These are phyloP conservation scores for Eilema caniola DNA, from an alignment of 2,888 invertebrate genomes.

Conservation along the genomic window DNA sequence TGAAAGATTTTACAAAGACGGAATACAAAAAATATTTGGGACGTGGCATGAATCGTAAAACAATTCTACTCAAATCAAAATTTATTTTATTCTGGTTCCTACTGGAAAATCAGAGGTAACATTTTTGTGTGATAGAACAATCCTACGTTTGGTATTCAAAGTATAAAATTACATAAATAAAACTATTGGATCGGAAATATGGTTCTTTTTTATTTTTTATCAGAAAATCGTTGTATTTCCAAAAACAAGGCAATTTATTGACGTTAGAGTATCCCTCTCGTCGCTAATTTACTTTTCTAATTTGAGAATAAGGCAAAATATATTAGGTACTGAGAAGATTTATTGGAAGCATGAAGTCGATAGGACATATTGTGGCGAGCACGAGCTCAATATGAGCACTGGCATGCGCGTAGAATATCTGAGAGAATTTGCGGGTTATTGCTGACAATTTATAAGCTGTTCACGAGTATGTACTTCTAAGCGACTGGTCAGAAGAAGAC, in stretches of 20 bases:
- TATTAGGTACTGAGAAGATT: conserved; percentile 1
- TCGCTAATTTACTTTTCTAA: not conserved
- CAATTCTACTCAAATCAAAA: conserved; percentile 26
- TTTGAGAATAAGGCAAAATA: not conserved
- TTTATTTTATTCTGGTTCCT: conserved; percentile 30
- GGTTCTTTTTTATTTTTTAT: not conserved
- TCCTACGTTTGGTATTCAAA: not conserved
- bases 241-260: conserved; percentile 1
- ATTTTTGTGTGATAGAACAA: not conserved
- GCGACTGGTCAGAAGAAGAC: not conserved
- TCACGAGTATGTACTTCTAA: not conserved
- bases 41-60: conserved; percentile 38
- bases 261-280: not conserved
- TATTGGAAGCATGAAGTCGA: not conserved
- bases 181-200: not conserved
- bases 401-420: not conserved
- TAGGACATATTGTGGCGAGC: conserved; percentile 2
- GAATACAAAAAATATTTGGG: conserved; percentile 28
- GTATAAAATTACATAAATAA: conserved; percentile 1
- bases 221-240: not conserved
- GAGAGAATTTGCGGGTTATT: not conserved
- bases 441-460: not conserved
- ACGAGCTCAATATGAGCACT: not conserved
- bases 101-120: conserved; percentile 2
- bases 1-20: conserved; percentile 13